These are phyloP conservation scores for Drosophila tristis DNA, from an alignment of 1,140 invertebrate species.

Conservation along the genomic window DNA sequence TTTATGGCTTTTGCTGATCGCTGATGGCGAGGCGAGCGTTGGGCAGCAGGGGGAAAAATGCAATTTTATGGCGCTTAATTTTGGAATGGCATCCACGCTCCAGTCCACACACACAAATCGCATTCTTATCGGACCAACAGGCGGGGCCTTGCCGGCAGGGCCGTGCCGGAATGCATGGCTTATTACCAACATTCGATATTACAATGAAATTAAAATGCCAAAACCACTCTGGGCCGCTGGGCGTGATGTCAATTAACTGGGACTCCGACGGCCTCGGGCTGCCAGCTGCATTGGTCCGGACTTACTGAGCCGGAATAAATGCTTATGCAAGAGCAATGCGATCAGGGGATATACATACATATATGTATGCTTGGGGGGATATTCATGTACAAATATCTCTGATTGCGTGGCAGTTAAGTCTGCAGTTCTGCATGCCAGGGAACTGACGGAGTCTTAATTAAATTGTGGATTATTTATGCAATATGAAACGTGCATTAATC, in stretches of 20 bases:
- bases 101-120: conserved; percentile 31
- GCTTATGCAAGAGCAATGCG: conserved; percentile 24
- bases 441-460: conserved; percentile 62
- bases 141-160: not conserved
- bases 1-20: conserved; percentile 63
- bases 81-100: conserved; percentile 72
- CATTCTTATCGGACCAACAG: conserved; percentile 63
- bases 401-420: conserved; percentile 9
- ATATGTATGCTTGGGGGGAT: conserved; percentile 7
- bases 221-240: conserved; percentile 18
- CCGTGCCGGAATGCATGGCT: conserved; percentile 35
- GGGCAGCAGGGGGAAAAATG: conserved; percentile 50
- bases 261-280: not conserved
- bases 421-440: not conserved
- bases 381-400: not conserved
- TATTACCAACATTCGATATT: conserved; percentile 67
- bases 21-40: conserved; percentile 23
- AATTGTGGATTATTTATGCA: conserved; percentile 78
- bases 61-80: conserved; percentile 82
- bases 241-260: conserved; percentile 40
- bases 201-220: conserved; percentile 69
- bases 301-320: conserved; percentile 55
- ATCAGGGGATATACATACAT: conserved; percentile 5
- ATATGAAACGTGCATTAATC: conserved; percentile 69
- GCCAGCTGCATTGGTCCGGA: conserved; percentile 24